These are phyloP conservation scores for Platyrinchus mystaceus DNA, from an alignment of 2,797 vertebrate genomes.

Conservation along the genomic window DNA sequence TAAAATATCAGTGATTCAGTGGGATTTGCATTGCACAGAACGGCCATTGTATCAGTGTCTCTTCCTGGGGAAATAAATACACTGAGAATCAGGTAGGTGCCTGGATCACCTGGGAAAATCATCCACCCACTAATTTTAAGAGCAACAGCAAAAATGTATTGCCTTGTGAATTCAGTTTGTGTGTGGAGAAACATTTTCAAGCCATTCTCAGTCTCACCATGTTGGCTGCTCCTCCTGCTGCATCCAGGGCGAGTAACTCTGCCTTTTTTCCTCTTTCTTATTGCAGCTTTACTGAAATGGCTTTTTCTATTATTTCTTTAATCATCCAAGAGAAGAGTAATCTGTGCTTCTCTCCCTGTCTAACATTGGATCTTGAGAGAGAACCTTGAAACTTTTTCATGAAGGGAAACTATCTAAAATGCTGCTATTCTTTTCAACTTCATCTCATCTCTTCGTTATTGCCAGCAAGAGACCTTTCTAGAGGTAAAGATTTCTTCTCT, in stretches of 20 bases:
- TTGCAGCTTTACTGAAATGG: background rate
- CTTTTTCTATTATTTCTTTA: background rate
- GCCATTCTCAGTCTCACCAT: background rate
- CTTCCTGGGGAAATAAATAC: background rate
- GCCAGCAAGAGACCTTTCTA: background rate
- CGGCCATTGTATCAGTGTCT: background rate
- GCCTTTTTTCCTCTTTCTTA: background rate
- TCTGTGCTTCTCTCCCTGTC: background rate
- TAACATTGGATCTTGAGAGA: background rate
- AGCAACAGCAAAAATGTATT: background rate
- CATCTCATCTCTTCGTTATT: background rate
- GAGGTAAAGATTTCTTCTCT: background rate
- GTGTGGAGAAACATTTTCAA: background rate
- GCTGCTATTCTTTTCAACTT: background rate
- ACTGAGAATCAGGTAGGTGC: background rate
- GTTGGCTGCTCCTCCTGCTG: background rate
- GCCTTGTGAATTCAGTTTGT: background rate
- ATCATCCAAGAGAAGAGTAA: background rate
- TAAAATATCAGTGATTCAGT: background rate
- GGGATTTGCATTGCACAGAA: background rate
- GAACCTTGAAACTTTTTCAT: background rate
- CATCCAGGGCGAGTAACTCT: background rate
- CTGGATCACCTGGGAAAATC: background rate
- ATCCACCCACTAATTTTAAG: background rate
- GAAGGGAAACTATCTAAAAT: background rate